phyloP scores from a whole-genome alignment of 1,140 invertebrate species.

The Meloidogyne exigua region DNA sequence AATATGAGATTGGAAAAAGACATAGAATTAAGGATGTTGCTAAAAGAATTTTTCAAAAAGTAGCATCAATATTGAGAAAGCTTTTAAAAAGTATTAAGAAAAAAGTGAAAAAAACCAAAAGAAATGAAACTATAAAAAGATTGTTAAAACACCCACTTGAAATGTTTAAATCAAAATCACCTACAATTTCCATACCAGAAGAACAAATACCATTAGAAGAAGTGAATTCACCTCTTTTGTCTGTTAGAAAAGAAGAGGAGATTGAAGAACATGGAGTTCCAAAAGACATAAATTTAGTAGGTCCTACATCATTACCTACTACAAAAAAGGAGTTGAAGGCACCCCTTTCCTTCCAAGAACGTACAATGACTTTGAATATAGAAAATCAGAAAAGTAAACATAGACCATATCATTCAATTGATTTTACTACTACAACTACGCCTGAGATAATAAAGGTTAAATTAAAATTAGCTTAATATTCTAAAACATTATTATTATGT shows the following conservation, averaged over 20 bases:
- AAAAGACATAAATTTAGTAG: neutral
- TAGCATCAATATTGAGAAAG: neutral
- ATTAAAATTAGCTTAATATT: too few relatives aligned
- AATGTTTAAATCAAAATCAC: neutral
- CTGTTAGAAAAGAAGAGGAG: neutral
- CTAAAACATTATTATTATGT: too few relatives aligned
- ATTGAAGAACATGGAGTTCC: neutral
- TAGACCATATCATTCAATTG: neutral
- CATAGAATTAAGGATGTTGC: neutral
- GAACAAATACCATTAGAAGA: neutral
- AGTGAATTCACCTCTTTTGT: neutral
- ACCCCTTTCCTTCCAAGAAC: neutral
- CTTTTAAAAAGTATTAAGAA: neutral
- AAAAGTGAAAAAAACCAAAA: neutral
- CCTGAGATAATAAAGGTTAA: too few relatives aligned
- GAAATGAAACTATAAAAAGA: neutral
- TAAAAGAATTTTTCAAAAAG: neutral
- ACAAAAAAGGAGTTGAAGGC: neutral
- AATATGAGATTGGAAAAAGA: neutral
- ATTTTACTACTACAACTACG: neutral
- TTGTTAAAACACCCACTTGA: neutral
- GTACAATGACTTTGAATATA: neutral
- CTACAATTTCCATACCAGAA: neutral
- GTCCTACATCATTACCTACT: neutral
- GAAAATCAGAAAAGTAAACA: neutral